A percentile compares a stretch with the other conserved stretches of the same genome.
Evolutionary conservation across 2,797 vertebrate species (phyloP).

Genomic region (Coregonus ussuriensis): DNA sequence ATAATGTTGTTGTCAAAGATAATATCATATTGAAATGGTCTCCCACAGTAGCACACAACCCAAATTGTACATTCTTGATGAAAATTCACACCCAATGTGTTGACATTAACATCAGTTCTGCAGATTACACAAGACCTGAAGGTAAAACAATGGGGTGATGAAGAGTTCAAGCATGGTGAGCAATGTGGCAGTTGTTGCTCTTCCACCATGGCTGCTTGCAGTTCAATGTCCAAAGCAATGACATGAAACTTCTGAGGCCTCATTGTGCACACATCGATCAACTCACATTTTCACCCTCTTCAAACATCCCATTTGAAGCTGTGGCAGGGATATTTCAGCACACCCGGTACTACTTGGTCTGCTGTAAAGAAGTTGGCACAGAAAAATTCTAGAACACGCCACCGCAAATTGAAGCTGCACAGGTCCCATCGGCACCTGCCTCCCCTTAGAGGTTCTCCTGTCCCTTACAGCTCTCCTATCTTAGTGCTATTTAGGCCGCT

Average conservation of each 20-base stretch:
- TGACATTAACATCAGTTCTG: neutral
- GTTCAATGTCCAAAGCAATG: slow-evolving; percentile 15
- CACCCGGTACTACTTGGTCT: slow-evolving; percentile 45
- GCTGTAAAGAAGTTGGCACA: slow-evolving; percentile 52
- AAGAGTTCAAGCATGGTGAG: slow-evolving; percentile 19
- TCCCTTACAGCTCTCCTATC: slow-evolving; percentile 47
- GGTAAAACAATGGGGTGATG: neutral
- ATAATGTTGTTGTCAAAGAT: neutral
- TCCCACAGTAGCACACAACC: neutral
- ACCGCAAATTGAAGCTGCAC: slow-evolving; percentile 38
- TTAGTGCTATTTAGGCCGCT: slow-evolving; percentile 13
- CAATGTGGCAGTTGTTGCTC: neutral
- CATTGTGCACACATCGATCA: slow-evolving; percentile 51
- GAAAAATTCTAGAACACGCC: slow-evolving; percentile 59
- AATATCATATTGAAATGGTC: neutral
- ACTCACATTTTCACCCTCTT: slow-evolving; percentile 52
- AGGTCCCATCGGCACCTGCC: slow-evolving; percentile 27
- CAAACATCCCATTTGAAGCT: slow-evolving; percentile 56
- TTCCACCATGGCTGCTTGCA: neutral
- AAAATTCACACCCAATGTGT: neutral
- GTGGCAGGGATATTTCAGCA: slow-evolving; percentile 51
- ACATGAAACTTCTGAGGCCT: slow-evolving; percentile 42
- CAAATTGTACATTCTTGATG: neutral
- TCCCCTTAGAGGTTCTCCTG: slow-evolving; percentile 39
- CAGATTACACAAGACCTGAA: neutral